These are phyloP conservation scores for Zoanthus sociatus DNA, from an alignment of 92 coral and sea anemone species.

Conservation along the genomic window DNA sequence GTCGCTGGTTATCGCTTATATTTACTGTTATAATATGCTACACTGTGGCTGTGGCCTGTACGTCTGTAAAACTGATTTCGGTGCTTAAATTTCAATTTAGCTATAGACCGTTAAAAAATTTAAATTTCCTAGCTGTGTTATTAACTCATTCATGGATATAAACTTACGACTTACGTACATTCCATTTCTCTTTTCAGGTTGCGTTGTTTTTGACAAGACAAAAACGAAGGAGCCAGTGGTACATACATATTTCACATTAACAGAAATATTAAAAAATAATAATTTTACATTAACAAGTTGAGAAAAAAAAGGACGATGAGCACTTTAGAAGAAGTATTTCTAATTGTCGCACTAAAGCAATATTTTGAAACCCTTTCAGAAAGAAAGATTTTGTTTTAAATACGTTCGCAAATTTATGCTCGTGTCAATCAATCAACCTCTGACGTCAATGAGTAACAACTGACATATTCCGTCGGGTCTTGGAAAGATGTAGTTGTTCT, in stretches of 20 bases:
- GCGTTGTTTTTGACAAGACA: background rate
- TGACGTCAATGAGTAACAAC: constrained; percentile 46
- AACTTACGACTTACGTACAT: background rate
- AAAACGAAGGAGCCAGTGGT: background rate
- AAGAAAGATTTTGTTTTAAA: background rate
- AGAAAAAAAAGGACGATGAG: background rate
- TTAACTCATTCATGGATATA: background rate
- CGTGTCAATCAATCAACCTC: constrained; percentile 35
- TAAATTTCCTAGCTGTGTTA: background rate
- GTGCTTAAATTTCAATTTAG: background rate
- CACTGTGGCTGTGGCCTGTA: too few species aligned
- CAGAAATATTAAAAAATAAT: too few species aligned
- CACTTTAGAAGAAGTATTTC: background rate
- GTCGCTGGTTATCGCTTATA: too few species aligned
- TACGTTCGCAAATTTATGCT: constrained; percentile 32
- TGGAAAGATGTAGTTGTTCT: constrained; percentile 29
- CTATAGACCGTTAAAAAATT: background rate
- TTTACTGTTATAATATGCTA: too few species aligned
- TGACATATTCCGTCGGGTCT: constrained; percentile 36
- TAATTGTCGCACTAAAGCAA: background rate
- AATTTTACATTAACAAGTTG: background rate
- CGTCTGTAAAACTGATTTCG: background rate
- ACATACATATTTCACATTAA: background rate
- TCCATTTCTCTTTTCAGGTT: background rate
- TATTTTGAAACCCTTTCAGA: background rate